Base-by-base conservation (phyloP, 2,797 vertebrate species). In the Betta splendens region DNA sequence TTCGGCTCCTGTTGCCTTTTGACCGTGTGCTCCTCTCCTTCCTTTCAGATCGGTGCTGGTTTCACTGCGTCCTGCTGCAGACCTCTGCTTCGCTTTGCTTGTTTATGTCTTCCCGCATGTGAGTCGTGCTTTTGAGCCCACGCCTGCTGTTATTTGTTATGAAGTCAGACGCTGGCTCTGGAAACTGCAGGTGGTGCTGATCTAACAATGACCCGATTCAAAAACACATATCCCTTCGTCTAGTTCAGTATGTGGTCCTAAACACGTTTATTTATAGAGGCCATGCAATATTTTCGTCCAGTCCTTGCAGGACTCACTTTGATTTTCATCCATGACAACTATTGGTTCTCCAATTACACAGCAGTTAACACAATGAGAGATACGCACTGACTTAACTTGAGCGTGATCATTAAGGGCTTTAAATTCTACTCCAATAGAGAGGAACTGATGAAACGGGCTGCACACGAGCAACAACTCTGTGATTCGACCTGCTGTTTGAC, bases 291-390 rank as follows among this genome's bases (percentile, higher is more conserved):
- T 43, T 23, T 40, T 12, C n/a, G 16, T 22, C 18, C 7, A 29
- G 12, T n/a, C 25, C 15, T 33, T 31, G 5, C 9, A 18, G 5
- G 36, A 37, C 18, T 28, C 9, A 4, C 8, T 29, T 17, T 13
- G 18, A 32, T 45, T 61, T 47, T 36, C n/a, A 36, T 31, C n/a
- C n/a, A 10, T 17, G 5, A 13, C 4, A 2, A 50, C 20, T 15
- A 10, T n/a, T 36, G 0, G 40, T 31, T 40, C 8, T 39, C 13
- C n/a, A n/a, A 36, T 26, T 2, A 20, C 22, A 49, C 56, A 35
- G 54, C 7, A 43, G 15, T 17, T 5, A 33, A 29, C 53, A 48
- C 31, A 40, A 7, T 31, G 40, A 31, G 20, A 58, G 57, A 58
- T 47, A 15, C 42, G 35, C 28, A 10, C 13, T 33, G 32, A 32